Percentiles rank a stretch among this genome's conserved stretches.
Evolutionary conservation across 2,113 vertebrate genomes (phyloP).

Genomic region (Silurus glanis): DNA sequence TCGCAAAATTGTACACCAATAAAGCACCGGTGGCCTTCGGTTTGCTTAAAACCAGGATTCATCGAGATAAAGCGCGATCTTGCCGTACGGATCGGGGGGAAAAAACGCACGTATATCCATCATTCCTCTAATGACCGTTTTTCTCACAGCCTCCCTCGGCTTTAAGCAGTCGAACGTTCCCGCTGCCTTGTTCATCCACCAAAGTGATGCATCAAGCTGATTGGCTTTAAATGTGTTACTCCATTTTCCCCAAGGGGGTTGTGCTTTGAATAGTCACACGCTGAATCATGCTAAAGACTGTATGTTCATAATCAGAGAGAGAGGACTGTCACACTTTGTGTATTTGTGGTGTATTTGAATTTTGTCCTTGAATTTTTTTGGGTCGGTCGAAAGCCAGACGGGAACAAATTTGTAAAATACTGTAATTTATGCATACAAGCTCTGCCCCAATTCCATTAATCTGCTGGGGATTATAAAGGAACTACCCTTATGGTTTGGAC

Average conservation of each 20-base stretch:
- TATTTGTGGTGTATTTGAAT: not conserved
- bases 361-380: too few relatives aligned
- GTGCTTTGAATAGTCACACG: not conserved
- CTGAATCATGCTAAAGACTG: not conserved
- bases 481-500: too few relatives aligned
- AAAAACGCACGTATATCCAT: constrained; percentile 26
- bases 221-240: constrained; percentile 31
- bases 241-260: not conserved
- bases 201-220: constrained; percentile 25
- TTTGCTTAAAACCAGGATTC: not conserved
- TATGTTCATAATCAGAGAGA: not conserved
- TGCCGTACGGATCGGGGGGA: not conserved
- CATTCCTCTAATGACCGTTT: constrained; percentile 25
- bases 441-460: not conserved
- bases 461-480: too few relatives aligned
- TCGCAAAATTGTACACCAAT: constrained; percentile 23
- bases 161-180: not conserved
- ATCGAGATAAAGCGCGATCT: not conserved
- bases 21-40: constrained; percentile 3
- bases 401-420: too few relatives aligned
- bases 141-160: not conserved
- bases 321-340: not conserved
- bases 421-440: not conserved
- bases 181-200: constrained; percentile 1
- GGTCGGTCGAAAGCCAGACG: too few relatives aligned